Evolutionary conservation across 2,113 vertebrate genomes (phyloP), one percentile per base, ranked within the genome.

Genomic region (Varanus salvator): DNA sequence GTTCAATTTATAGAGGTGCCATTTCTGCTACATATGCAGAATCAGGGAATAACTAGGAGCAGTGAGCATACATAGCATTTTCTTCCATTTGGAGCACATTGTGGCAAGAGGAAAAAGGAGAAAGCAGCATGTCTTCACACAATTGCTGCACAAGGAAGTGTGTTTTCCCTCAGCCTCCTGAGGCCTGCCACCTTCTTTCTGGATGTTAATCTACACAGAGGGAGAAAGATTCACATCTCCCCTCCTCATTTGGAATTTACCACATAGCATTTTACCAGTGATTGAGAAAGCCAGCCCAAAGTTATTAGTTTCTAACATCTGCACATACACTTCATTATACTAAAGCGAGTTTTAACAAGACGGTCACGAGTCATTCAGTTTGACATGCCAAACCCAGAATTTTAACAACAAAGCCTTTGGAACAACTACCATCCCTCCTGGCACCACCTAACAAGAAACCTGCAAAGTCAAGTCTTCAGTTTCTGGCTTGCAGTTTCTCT

Each of bases 331-430:
- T 11, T 69, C 80, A 82, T 89, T 89, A 89, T 83, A 69, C 71
- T 31, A 85, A 78, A 90, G 75, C 88, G 85, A 90, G 88, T 90
- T 90, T 90, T 85, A 80, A 90, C 88, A 90, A 54, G 88, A 90
- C 66, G 54, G 27, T 71, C 87, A 88, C 68, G 54, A 88, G 80
- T 88, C 78, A 88, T 88, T 82, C 60, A 44, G 31, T 64, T 85
- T 89, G 68, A 66, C 57, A n/a, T 89, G 82, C 88, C 88, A 89
- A 84, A 69, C 57, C 57, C 88, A 89, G 38, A 77, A 84, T 84
- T 90, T 85, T 90, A 90, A 80, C 68, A 90, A 90, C 88, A 90
- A 90, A 85, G 84, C 76, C 75, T 90, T 71, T 90, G 57, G 76
- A 80, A 27, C 44, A 85, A 71, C 25, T 71, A 76, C 25, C 64